A percentile compares a stretch with the other conserved stretches of the same genome.
Evolutionary conservation across 2,113 vertebrate species (phyloP).

Genomic region (Mobula birostris): DNA sequence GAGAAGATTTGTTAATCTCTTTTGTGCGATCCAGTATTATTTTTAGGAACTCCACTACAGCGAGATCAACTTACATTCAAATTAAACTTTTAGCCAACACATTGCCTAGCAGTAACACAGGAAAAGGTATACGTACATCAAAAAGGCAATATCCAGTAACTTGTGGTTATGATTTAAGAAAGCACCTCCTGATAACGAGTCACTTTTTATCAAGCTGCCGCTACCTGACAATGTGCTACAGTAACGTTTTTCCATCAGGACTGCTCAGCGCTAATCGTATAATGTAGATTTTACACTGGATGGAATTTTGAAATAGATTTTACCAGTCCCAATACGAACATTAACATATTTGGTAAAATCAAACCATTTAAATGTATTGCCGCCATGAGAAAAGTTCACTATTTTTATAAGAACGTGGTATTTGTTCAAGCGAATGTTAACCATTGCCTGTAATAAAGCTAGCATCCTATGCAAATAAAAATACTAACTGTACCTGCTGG

Average conservation of each 20-base stretch:
- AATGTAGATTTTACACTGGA: neutral
- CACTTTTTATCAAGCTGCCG: neutral
- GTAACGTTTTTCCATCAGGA: neutral
- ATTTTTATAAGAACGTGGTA: neutral
- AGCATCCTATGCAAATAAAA: conserved; percentile 40
- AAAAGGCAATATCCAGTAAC: neutral
- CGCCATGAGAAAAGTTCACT: neutral
- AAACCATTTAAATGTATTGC: neutral
- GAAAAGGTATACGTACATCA: neutral
- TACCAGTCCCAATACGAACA: neutral
- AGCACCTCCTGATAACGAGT: conserved; percentile 45
- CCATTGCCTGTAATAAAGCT: neutral
- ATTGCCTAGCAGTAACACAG: neutral
- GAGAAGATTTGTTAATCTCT: no score
- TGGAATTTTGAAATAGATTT: neutral
- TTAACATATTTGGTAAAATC: neutral
- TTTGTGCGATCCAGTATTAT: neutral
- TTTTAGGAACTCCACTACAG: neutral
- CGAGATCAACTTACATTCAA: neutral
- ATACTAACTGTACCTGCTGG: conserved; percentile 47
- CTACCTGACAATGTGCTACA: neutral
- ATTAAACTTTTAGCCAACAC: neutral
- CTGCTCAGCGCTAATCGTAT: neutral
- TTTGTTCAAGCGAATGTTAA: neutral
- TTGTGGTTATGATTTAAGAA: conserved; percentile 46